Evolutionary conservation across 2,113 vertebrate genomes (phyloP), one percentile per base, ranked within the genome.

Genomic region (Chaetura pelagica): DNA sequence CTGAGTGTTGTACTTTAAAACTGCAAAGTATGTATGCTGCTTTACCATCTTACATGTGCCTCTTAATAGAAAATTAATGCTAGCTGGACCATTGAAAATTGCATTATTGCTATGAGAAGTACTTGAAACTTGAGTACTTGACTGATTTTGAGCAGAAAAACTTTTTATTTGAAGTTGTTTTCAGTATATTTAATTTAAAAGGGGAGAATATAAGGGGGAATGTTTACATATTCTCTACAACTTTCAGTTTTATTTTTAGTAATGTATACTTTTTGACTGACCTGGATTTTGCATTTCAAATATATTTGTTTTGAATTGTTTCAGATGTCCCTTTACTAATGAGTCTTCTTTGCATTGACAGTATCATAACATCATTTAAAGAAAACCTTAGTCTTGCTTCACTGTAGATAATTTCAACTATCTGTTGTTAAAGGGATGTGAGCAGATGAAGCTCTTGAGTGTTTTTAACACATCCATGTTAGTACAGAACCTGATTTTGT

Each of bases 211-310:
- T 17, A 34, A 23, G 4, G 20, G 10, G 49, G 49, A 9, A 7
- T 38, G 62, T 58, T 21, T 77, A 8, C n/a, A 48, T 44, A 5
- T 71, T 87, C 14, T 32, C 67, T 2, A 68, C 4, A 58, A 34
- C 10, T 69, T 89, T 32, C 19, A 49, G 3, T 63, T 93, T 87
- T 94, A 80, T 30, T 73, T 80, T 4, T 80, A 46, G 64, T 95
- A 32, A 44, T 55, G 8, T 49, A 10, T 71, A 51, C 18, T 78
- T 93, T 79, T 82, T 75, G 4, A 68, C 18, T 59, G 7, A 77
- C 35, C 63, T 69, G 24, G 40, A 44, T 91, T 90, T 95, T 86
- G 52, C 44, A 64, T 84, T 95, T 90, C 57, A 91, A 49, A 94
- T 93, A 66, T 8, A 77, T 3, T 74, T 73, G 23, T 21, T 85